Evolutionary conservation across 2,797 vertebrate species (phyloP).

Genomic region (Lepidocolaptes lacrymiger): DNA sequence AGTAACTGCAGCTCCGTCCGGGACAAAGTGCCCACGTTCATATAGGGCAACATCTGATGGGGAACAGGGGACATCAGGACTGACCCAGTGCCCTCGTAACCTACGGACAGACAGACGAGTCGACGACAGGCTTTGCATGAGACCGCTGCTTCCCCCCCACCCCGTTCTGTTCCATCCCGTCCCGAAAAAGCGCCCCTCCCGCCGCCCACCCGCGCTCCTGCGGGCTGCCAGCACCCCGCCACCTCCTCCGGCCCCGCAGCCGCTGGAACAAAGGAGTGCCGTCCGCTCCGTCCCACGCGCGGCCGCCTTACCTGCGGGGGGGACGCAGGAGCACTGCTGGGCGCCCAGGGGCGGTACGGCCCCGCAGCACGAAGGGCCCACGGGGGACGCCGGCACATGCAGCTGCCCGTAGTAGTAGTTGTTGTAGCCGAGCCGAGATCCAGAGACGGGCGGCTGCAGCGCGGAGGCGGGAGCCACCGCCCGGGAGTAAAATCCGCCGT

Average conservation of each 20-base stretch:
- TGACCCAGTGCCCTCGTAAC: conserved; percentile 89
- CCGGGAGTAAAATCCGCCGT: conserved; percentile 89
- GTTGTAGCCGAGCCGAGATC: conserved; percentile 90
- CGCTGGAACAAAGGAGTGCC: neutral
- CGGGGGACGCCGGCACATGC: conserved; percentile 88
- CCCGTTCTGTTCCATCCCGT: neutral
- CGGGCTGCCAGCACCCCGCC: neutral
- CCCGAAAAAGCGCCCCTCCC: neutral
- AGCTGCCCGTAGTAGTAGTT: conserved; percentile 96
- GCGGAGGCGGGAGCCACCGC: conserved; percentile 84
- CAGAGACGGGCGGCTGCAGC: conserved; percentile 79
- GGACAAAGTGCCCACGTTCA: conserved; percentile 94
- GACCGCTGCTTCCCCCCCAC: neutral
- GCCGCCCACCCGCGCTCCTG: neutral
- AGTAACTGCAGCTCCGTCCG: conserved; percentile 94
- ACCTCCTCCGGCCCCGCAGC: neutral
- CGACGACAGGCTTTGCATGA: neutral
- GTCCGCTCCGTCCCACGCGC: neutral
- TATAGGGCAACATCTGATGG: conserved; percentile 96
- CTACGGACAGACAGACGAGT: conserved; percentile 74
- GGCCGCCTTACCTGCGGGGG: conserved; percentile 84
- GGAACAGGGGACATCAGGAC: conserved; percentile 93
- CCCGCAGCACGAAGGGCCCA: conserved; percentile 90
- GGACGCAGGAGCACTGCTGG: conserved; percentile 93
- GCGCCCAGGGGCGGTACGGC: conserved; percentile 85